These are phyloP conservation scores for Leptinotarsa juncta DNA, from an alignment of 2,888 invertebrate species.

Conservation along the genomic window DNA sequence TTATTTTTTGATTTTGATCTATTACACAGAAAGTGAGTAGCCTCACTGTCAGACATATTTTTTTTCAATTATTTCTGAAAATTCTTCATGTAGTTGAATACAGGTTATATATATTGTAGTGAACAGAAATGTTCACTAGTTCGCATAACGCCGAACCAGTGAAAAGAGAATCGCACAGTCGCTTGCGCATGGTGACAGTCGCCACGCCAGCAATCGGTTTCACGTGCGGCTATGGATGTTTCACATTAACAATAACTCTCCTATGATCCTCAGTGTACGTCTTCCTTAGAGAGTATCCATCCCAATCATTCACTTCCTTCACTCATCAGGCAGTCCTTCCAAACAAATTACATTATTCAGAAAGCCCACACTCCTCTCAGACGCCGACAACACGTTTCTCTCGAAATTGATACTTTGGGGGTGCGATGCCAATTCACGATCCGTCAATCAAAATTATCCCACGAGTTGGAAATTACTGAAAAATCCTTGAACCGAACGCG, in stretches of 20 bases:
- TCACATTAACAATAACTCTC: background rate
- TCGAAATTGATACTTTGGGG: constrained; percentile 24
- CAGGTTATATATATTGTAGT: too few relatives aligned
- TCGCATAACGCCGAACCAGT: too few relatives aligned
- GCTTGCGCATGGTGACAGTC: too few relatives aligned
- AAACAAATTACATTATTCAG: constrained; percentile 11
- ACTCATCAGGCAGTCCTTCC: background rate
- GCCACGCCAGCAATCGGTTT: too few relatives aligned
- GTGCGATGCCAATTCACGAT: constrained; percentile 25
- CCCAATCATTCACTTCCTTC: background rate
- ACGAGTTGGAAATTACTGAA: constrained; percentile 29
- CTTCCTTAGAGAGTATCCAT: background rate
- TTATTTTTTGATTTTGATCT: too few relatives aligned
- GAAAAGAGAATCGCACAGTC: too few relatives aligned
- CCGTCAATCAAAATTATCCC: constrained; percentile 43
- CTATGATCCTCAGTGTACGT: background rate
- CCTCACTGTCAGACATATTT: too few relatives aligned
- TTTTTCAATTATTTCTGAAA: too few relatives aligned
- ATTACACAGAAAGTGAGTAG: too few relatives aligned
- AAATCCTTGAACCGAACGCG: constrained; percentile 23
- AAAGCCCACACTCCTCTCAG: background rate
- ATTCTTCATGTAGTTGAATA: too few relatives aligned
- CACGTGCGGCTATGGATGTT: background rate
- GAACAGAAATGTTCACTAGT: too few relatives aligned
- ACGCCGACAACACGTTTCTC: constrained; percentile 9